Percentiles rank a stretch among this genome's conserved stretches.
phyloP scores from a whole-genome alignment of 2,113 vertebrate species.

The Guaruba guarouba region DNA sequence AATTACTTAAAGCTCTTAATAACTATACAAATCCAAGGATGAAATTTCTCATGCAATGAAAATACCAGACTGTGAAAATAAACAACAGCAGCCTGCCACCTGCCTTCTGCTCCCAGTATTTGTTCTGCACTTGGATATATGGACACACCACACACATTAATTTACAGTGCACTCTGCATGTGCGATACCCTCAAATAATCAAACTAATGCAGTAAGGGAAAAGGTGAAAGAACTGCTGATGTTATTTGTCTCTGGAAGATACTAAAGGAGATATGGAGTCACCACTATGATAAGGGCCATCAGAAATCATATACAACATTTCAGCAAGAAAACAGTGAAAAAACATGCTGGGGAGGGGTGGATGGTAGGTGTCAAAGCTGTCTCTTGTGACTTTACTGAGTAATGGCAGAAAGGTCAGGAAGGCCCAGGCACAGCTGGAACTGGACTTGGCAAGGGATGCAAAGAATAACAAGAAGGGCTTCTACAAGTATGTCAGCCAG shows the following conservation, averaged over 20 bases:
- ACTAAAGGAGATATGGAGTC: not conserved
- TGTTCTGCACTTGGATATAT: not conserved
- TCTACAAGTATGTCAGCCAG: not conserved
- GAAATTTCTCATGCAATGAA: not conserved
- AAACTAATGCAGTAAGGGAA: not conserved
- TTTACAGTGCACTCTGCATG: not conserved
- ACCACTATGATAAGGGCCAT: not conserved
- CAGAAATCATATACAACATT: not conserved
- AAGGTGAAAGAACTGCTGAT: not conserved
- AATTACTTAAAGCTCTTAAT: not conserved
- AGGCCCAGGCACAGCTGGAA: not conserved
- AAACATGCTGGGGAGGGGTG: not conserved
- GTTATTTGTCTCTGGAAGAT: not conserved
- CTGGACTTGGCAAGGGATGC: not conserved
- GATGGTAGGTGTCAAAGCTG: too few relatives aligned
- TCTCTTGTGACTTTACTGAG: not conserved
- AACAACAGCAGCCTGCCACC: slow-evolving; percentile 10
- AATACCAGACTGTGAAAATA: slow-evolving; percentile 18
- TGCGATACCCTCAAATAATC: not conserved
- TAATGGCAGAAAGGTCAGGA: not conserved
- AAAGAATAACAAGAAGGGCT: not conserved
- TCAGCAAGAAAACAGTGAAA: not conserved
- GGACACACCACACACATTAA: not conserved
- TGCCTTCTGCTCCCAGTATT: not conserved
- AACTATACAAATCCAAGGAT: not conserved